Evolutionary conservation across 2,797 vertebrate genomes (phyloP).

Genomic region (Mareca penelope): DNA sequence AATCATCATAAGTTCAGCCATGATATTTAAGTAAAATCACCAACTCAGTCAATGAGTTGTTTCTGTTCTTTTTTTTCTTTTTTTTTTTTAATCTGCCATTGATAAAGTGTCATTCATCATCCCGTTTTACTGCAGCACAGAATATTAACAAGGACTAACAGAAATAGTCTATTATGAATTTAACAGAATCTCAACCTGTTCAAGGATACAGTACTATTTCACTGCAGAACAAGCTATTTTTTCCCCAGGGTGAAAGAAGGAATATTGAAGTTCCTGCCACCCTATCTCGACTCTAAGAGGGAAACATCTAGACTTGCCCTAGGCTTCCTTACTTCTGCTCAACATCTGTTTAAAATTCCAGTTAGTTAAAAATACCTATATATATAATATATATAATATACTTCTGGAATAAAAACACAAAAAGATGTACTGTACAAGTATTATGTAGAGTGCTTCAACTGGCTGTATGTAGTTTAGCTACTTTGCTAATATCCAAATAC

Average conservation of each 20-base stretch:
- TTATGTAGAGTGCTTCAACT: slow-evolving; percentile 42
- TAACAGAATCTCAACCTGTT: background rate
- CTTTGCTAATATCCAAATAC: slow-evolving; percentile 49
- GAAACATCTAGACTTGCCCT: background rate
- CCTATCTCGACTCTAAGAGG: background rate
- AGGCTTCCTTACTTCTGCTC: slow-evolving; percentile 3
- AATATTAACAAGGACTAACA: background rate
- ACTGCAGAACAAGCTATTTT: background rate
- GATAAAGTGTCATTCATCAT: background rate
- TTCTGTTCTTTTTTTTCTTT: background rate
- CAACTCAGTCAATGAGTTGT: fast-evolving
- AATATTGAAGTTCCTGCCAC: slow-evolving; percentile 15
- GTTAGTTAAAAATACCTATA: slow-evolving; percentile 68
- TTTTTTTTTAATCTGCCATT: background rate
- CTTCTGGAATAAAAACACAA: slow-evolving; percentile 60
- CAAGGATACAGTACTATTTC: background rate
- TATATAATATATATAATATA: slow-evolving; percentile 58
- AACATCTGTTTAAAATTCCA: slow-evolving; percentile 55
- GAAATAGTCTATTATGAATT: background rate
- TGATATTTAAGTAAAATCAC: fast-evolving
- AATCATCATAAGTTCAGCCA: fast-evolving
- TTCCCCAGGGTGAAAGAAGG: background rate
- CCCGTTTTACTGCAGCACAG: background rate
- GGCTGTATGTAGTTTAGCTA: slow-evolving; percentile 47
- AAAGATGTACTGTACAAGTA: slow-evolving; percentile 50